Percentiles rank a stretch among this genome's conserved stretches.
These are phyloP conservation scores for Hypselothyrea guttata DNA, from an alignment of 2,888 invertebrate species.

Conservation along the genomic window DNA sequence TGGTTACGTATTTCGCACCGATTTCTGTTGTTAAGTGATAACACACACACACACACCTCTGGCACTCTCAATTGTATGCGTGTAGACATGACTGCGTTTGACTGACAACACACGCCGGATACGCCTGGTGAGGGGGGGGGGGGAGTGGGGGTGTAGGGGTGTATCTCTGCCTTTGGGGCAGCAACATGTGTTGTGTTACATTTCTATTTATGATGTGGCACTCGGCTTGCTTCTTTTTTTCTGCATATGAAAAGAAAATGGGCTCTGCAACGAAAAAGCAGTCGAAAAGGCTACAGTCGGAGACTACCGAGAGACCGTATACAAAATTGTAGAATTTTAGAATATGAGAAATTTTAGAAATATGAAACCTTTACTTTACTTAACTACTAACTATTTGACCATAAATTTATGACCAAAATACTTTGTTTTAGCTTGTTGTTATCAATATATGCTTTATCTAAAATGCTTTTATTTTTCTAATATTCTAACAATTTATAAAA, in stretches of 20 bases:
- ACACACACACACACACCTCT: conserved; percentile 38
- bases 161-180: conserved; percentile 58
- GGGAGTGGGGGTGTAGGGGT: background rate
- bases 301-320: no score
- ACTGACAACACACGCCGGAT: conserved; percentile 44
- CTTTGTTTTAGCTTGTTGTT: no score
- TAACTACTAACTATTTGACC: no score
- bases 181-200: conserved; percentile 72
- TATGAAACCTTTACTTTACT: no score
- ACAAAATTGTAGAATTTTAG: no score
- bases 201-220: conserved; percentile 66
- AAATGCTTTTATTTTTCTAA: no score
- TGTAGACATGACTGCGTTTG: conserved; percentile 31
- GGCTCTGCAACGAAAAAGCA: conserved; percentile 69
- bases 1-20: conserved; percentile 73
- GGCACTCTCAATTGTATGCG: background rate
- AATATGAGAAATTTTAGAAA: no score
- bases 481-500: no score
- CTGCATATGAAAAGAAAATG: conserved; percentile 68
- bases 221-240: conserved; percentile 39
- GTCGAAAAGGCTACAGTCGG: no score
- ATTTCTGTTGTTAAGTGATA: conserved; percentile 74
- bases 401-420: no score
- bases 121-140: background rate
- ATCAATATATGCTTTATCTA: no score